Conservation (phyloP, 2,888 invertebrate species). For the Pogonocherus hispidulus region DNA sequence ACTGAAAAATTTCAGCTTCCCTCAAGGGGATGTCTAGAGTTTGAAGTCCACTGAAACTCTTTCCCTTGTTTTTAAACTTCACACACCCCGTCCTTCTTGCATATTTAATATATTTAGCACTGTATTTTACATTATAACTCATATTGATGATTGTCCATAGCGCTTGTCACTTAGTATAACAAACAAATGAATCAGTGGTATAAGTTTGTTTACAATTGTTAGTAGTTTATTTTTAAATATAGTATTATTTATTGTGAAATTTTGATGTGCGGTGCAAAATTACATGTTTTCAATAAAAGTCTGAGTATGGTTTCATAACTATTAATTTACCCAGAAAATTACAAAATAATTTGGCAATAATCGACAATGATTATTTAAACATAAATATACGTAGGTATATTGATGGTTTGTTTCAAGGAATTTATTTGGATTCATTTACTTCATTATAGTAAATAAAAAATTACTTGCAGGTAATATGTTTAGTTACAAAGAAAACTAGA, state of each 20-base stretch:
- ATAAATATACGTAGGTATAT: background rate
- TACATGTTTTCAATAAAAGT: slow-evolving; percentile 16
- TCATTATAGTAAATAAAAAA: too few species aligned
- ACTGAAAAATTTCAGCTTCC: slow-evolving; percentile 55
- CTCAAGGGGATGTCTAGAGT: slow-evolving; percentile 54
- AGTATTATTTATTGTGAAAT: slow-evolving; percentile 17
- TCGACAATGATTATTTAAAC: slow-evolving; percentile 14
- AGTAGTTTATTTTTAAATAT: slow-evolving; percentile 8
- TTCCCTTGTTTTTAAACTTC: slow-evolving; percentile 48
- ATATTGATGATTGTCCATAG: slow-evolving; percentile 23
- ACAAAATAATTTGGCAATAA: slow-evolving; percentile 2
- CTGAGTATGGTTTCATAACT: slow-evolving; percentile 15
- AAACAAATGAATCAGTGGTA: background rate
- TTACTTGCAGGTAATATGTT: too few species aligned
- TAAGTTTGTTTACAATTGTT: slow-evolving; percentile 8
- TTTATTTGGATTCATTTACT: background rate
- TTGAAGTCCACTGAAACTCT: slow-evolving; percentile 45
- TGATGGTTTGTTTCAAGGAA: background rate
- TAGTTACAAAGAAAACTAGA: too few species aligned
- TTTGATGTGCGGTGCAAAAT: slow-evolving; percentile 12
- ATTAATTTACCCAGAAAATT: slow-evolving; percentile 16
- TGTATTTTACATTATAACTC: slow-evolving; percentile 46
- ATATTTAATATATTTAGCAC: slow-evolving; percentile 52
- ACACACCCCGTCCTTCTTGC: slow-evolving; percentile 55
- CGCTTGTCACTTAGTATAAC: background rate